A percentile compares a stretch with the other conserved stretches of the same genome.
Evolutionary conservation across 2,113 vertebrate species (phyloP).

Genomic region (Syngnathus typhle): DNA sequence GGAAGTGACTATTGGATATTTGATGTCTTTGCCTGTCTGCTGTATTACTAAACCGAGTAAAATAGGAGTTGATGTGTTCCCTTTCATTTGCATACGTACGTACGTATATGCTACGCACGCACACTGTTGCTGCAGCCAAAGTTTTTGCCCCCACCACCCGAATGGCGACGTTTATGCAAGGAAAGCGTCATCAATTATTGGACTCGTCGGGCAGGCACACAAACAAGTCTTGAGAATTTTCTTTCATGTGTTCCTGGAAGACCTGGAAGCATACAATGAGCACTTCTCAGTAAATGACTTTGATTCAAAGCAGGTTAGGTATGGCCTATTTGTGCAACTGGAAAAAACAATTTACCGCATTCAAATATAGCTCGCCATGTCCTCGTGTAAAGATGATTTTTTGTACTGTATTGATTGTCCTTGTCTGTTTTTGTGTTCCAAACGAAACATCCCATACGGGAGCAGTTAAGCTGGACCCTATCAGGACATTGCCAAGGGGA

Average conservation of each 20-base stretch:
- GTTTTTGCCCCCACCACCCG: not conserved
- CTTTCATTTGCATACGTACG: constrained; percentile 51
- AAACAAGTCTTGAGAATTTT: not conserved
- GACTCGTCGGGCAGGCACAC: not conserved
- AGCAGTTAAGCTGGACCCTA: constrained; percentile 7
- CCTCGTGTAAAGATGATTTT: no score
- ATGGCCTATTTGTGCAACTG: not conserved
- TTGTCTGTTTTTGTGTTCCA: not conserved
- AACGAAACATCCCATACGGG: constrained; percentile 16
- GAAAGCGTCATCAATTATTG: not conserved
- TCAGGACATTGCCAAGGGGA: constrained; percentile 21
- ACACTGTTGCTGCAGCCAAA: not conserved
- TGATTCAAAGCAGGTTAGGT: not conserved
- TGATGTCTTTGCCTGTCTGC: constrained; percentile 85
- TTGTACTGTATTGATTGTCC: not conserved
- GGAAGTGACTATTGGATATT: constrained; percentile 63
- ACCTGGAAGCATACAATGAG: not conserved
- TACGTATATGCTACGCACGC: no score
- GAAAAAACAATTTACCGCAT: not conserved
- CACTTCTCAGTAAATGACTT: not conserved
- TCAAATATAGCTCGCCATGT: not conserved
- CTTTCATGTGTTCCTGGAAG: not conserved
- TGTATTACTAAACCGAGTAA: constrained; percentile 83
- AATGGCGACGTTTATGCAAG: not conserved
- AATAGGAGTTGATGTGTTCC: constrained; percentile 74